phyloP scores from a whole-genome alignment of 2,888 invertebrate genomes.

The Hyalella azteca region DNA sequence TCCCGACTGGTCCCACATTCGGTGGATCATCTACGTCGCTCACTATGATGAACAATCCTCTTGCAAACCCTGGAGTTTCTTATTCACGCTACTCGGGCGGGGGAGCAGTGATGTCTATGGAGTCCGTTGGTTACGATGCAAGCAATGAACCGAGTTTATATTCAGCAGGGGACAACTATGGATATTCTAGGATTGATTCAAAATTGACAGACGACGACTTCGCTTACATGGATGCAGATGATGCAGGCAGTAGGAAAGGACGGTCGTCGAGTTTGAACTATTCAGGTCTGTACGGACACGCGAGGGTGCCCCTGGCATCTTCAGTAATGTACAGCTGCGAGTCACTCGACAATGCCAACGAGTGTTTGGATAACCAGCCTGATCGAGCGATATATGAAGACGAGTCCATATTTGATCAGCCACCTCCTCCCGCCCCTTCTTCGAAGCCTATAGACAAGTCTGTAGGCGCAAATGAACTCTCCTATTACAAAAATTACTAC shows the following conservation, averaged over 20 bases:
- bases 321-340: constrained; percentile 31
- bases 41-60: constrained; percentile 23
- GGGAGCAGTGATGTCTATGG: neutral
- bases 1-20: constrained; percentile 30
- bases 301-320: neutral
- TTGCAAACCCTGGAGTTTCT: constrained; percentile 5
- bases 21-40: constrained; percentile 12
- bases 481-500: constrained; percentile 53
- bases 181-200: constrained; percentile 9
- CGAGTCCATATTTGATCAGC: constrained; percentile 43
- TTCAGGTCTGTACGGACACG: constrained; percentile 10
- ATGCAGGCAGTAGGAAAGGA: neutral
- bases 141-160: constrained; percentile 15
- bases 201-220: neutral
- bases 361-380: constrained; percentile 23
- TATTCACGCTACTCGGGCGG: constrained; percentile 31
- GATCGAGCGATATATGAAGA: constrained; percentile 33
- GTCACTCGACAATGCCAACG: constrained; percentile 30
- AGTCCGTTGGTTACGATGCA: constrained; percentile 1
- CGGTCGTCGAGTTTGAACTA: constrained; percentile 6
- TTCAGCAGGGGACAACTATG: constrained; percentile 14
- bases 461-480: constrained; percentile 37
- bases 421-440: constrained; percentile 47
- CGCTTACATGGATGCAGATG: constrained; percentile 17
- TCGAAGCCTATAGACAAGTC: constrained; percentile 30